phyloP scores from a whole-genome alignment of 2,888 invertebrate species.

The Ypsolopha scabrella region DNA sequence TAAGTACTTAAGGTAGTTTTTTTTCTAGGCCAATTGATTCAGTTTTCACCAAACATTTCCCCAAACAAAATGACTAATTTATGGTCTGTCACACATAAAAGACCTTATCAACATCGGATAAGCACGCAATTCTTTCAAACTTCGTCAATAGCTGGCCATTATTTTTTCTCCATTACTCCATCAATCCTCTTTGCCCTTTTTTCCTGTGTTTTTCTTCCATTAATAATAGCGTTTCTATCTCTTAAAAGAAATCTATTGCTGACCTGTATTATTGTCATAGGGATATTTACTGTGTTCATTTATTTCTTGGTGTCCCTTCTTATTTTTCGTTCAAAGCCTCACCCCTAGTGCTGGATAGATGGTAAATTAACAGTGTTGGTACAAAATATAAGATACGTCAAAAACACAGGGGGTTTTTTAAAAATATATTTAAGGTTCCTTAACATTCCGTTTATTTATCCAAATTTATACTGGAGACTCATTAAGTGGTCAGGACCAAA shows the following conservation, averaged over 20 bases:
- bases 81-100: not conserved
- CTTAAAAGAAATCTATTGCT: conserved; percentile 62
- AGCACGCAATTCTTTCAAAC: conserved; percentile 22
- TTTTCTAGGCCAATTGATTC: not conserved
- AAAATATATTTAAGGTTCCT: too few species aligned
- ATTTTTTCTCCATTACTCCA: conserved; percentile 39
- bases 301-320: conserved; percentile 66
- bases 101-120: conserved; percentile 3
- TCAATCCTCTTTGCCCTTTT: conserved; percentile 43
- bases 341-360: too few species aligned
- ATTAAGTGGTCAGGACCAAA: too few species aligned
- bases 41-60: not conserved
- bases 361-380: too few species aligned
- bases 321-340: conserved; percentile 48
- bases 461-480: too few species aligned
- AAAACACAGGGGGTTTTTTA: too few species aligned
- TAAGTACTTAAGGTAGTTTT: not conserved
- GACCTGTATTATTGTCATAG: conserved; percentile 71
- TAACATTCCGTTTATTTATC: too few species aligned
- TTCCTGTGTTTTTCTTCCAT: conserved; percentile 64
- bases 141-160: conserved; percentile 35
- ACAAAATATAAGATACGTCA: too few species aligned
- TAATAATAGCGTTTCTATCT: conserved; percentile 62
- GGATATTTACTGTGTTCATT: conserved; percentile 67
- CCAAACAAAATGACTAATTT: not conserved